Conservation (phyloP, 1,140 invertebrate genomes). For the Marisa cornuarietis region DNA sequence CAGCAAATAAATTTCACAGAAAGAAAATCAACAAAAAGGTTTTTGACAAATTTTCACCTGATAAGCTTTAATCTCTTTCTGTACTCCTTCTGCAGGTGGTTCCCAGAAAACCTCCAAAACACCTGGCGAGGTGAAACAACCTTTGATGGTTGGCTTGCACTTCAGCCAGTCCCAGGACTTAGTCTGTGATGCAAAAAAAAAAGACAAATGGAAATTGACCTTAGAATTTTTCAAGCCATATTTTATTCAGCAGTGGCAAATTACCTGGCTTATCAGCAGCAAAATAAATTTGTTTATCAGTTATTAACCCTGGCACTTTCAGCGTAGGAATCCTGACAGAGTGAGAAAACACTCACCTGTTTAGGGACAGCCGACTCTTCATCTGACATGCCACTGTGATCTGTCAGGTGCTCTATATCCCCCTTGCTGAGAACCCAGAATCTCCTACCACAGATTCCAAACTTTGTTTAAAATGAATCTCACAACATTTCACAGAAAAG, state of each 20-base stretch:
- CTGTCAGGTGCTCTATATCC: constrained; percentile 27
- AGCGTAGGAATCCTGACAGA: too few species aligned
- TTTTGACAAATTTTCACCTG: constrained; percentile 37
- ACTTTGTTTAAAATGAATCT: too few species aligned
- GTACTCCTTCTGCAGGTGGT: constrained; percentile 33
- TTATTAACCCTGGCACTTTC: too few species aligned
- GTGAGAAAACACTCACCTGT: not conserved
- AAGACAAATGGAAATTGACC: not conserved
- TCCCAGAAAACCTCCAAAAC: constrained; percentile 64
- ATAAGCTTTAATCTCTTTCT: constrained; percentile 58
- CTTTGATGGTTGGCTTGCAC: constrained; percentile 59
- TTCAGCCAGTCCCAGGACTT: constrained; percentile 59
- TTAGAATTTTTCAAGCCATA: not conserved
- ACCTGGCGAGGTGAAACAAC: constrained; percentile 58
- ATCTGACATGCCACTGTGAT: constrained; percentile 20
- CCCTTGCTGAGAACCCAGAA: constrained; percentile 52
- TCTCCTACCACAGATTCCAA: constrained; percentile 39
- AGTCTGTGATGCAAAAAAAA: constrained; percentile 3
- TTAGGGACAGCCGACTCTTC: constrained; percentile 1
- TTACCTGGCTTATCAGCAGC: too few species aligned
- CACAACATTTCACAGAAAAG: too few species aligned
- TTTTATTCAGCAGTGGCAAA: too few species aligned
- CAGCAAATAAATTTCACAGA: too few species aligned
- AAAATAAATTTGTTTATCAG: too few species aligned
- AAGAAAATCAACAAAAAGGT: too few species aligned